Evolutionary conservation across 2,888 invertebrate genomes (phyloP), one percentile per base, ranked within the genome.

Genomic region (Trimorus sp.): DNA sequence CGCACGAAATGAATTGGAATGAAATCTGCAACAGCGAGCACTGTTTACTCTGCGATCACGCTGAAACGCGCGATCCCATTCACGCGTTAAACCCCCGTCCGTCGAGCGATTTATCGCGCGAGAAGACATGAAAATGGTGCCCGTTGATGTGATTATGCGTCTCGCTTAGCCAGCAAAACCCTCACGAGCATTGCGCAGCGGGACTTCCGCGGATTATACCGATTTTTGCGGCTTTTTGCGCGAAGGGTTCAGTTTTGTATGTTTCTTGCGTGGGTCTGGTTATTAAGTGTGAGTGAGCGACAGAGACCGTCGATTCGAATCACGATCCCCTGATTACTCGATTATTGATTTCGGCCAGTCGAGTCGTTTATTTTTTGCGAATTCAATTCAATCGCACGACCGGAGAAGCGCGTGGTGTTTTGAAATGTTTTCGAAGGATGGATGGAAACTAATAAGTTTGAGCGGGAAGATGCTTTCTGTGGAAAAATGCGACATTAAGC

Each of bases 1-100:
- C 49, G 54, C 68, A 62, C 45, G 53, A 75, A 79, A 75, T 79
- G 66, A 70, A 75, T 70, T 58, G 65, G 36, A 75, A 79, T 37
- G 59, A 69, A 73, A 73, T 66, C 68, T 36, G 63, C 63, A 74
- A 56, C 66, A 66, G 53, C 51, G 63, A 54, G 26, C 54, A 45
- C 63, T 79, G 73, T 79, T 79, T 79, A 73, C 45, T 68, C 9
- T 42, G 49, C 38, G 15, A 66, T 37, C 49, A 78, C 49, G 49
- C 26, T 54, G 60, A 69, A 69, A 56, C 59, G 62, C 69, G 65
- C 56, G 51, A 77, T 65, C 70, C 48, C 51, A 65, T 78, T 62
- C 53, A 56, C 74, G 56, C 36, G 74, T 66, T 75, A 75, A 75
- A 65, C 15, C n/a, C 14, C 58, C 49, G 54, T 26, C 26, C 51